Conservation (phyloP, 2,797 vertebrate genomes). For the Tenualosa ilisha region DNA sequence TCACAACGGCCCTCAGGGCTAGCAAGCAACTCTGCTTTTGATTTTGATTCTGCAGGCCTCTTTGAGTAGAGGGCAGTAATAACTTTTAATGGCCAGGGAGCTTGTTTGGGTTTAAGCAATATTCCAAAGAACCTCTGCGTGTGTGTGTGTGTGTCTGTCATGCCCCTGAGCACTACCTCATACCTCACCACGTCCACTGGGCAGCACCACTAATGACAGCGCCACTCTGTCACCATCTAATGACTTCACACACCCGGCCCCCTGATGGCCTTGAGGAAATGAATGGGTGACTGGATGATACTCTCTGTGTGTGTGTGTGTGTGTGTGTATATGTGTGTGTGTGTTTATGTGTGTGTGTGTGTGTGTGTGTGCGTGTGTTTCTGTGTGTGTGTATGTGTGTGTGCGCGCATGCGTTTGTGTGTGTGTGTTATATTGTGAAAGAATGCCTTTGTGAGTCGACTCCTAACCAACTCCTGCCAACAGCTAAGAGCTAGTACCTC, state of each 20-base stretch:
- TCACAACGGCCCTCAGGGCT: neutral
- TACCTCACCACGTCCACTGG: too few relatives aligned
- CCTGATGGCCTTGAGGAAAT: constrained; percentile 77
- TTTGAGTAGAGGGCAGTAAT: neutral
- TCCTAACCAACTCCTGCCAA: neutral
- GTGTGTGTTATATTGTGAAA: neutral
- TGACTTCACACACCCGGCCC: neutral
- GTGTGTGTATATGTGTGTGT: neutral
- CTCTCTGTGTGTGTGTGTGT: constrained; percentile 1
- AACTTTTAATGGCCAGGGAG: neutral
- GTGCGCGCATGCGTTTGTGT: neutral
- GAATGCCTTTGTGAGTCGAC: neutral
- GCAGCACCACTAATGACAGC: neutral
- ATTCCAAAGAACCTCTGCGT: neutral
- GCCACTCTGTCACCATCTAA: constrained; percentile 82
- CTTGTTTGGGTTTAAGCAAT: neutral
- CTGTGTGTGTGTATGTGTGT: neutral
- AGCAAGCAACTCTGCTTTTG: neutral
- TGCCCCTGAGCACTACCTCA: too few relatives aligned
- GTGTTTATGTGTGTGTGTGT: neutral
- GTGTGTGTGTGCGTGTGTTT: constrained; percentile 1
- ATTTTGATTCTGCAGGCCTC: neutral
- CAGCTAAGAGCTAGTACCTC: neutral
- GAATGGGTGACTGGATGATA: constrained; percentile 39
- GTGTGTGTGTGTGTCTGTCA: neutral